These are phyloP conservation scores for Tricholaema leucomelas DNA, from an alignment of 2,113 vertebrate species.

Conservation along the genomic window DNA sequence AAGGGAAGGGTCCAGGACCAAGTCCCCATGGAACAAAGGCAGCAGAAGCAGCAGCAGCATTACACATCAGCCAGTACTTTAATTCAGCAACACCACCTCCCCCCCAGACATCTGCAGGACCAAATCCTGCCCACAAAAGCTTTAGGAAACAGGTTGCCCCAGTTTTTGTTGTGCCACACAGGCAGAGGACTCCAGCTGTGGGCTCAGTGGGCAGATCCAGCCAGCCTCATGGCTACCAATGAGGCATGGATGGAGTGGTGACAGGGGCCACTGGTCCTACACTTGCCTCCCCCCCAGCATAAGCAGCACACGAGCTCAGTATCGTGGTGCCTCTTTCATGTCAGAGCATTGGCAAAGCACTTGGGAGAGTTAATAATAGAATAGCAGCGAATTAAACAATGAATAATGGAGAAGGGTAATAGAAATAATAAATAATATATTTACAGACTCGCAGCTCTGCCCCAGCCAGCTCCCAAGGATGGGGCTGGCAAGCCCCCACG, in stretches of 20 bases:
- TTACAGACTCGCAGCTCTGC: neutral
- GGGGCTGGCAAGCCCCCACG: neutral
- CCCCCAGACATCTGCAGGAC: too few species aligned
- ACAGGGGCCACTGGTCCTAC: fast-evolving
- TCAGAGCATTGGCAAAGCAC: neutral
- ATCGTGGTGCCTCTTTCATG: neutral
- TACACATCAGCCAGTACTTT: neutral
- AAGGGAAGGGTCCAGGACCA: fast-evolving
- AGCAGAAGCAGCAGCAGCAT: neutral
- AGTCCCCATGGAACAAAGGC: neutral
- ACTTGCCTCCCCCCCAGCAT: fast-evolving
- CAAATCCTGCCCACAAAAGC: neutral
- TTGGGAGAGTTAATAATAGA: constrained; percentile 53
- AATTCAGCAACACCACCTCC: too few species aligned
- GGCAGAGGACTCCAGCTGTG: neutral
- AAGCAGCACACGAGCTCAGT: fast-evolving
- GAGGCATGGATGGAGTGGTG: fast-evolving
- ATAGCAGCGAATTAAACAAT: constrained; percentile 32
- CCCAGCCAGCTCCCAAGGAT: neutral
- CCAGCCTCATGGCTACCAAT: neutral
- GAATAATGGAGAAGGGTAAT: constrained; percentile 59
- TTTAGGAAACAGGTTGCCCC: neutral
- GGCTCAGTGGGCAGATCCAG: fast-evolving
- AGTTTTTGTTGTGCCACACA: fast-evolving
- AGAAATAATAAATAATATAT: constrained; percentile 53